Percentiles rank a stretch among this genome's conserved stretches.
Conservation (phyloP, 2,113 vertebrate genomes). For the Thalassoma bifasciatum region DNA sequence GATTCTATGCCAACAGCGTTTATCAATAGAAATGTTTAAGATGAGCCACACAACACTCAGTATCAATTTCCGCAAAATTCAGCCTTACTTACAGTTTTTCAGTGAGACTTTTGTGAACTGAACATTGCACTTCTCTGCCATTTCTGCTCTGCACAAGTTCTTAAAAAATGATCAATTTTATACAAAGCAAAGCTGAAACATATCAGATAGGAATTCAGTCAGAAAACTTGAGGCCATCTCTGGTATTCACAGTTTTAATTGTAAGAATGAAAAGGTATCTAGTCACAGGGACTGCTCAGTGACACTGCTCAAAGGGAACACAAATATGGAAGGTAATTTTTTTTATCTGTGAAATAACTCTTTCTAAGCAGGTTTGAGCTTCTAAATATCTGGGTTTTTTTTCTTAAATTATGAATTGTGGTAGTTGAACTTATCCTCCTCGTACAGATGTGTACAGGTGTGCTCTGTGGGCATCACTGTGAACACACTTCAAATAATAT, state of each 20-base stretch:
- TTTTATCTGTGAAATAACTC: no score
- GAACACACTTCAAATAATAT: not conserved
- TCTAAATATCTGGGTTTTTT: not conserved
- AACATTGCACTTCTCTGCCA: no score
- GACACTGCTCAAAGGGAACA: no score
- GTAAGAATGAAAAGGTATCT: no score
- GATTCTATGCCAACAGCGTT: slow-evolving; percentile 15
- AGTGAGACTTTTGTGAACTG: not conserved
- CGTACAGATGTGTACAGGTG: not conserved
- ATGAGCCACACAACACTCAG: not conserved
- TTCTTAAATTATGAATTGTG: not conserved
- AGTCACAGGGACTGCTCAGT: no score
- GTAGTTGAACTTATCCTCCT: not conserved
- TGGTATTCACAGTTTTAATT: no score
- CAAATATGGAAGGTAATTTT: no score
- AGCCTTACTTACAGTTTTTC: not conserved
- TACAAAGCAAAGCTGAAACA: no score
- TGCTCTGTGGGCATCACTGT: not conserved
- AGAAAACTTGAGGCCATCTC: no score
- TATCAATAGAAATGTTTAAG: slow-evolving; percentile 14
- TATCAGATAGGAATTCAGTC: no score
- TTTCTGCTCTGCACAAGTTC: not conserved
- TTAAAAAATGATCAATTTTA: no score
- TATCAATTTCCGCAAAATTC: not conserved
- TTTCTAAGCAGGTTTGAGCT: not conserved